Conservation (phyloP, 2,888 invertebrate species). For the Phytoseiulus persimilis region DNA sequence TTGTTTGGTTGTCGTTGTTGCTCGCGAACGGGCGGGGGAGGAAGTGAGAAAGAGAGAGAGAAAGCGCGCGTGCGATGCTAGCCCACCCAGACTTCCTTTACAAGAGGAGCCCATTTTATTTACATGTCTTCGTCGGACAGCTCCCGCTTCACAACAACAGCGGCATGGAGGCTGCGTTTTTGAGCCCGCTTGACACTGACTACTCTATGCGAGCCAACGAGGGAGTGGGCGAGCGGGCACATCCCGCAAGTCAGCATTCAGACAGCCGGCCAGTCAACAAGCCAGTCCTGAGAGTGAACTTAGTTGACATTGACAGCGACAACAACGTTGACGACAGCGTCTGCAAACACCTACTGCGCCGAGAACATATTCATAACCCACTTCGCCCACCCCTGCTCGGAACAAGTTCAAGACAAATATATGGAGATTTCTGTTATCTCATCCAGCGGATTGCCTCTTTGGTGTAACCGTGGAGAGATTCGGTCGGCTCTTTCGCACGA, state of each 20-base stretch:
- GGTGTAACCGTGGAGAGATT: no score
- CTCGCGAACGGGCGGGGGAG: background rate
- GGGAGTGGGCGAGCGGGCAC: background rate
- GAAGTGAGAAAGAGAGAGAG: background rate
- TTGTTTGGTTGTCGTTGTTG: background rate
- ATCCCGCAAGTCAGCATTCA: background rate
- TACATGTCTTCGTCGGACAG: background rate
- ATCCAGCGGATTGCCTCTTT: background rate
- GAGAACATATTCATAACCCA: background rate
- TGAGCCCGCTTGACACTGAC: conserved; percentile 5
- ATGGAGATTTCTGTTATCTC: background rate
- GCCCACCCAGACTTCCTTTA: background rate
- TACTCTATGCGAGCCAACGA: background rate
- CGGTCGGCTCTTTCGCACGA: no score
- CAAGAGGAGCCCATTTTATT: background rate
- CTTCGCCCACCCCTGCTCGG: background rate
- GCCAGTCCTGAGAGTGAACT: background rate
- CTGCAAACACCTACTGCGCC: background rate
- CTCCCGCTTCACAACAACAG: background rate
- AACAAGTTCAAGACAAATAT: background rate
- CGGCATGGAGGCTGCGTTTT: background rate
- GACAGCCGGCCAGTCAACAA: background rate
- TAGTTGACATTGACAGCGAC: background rate
- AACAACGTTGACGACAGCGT: background rate
- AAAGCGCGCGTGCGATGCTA: background rate